Conservation (phyloP, 2,797 vertebrate species). For the Xiphophorus birchmanni region DNA sequence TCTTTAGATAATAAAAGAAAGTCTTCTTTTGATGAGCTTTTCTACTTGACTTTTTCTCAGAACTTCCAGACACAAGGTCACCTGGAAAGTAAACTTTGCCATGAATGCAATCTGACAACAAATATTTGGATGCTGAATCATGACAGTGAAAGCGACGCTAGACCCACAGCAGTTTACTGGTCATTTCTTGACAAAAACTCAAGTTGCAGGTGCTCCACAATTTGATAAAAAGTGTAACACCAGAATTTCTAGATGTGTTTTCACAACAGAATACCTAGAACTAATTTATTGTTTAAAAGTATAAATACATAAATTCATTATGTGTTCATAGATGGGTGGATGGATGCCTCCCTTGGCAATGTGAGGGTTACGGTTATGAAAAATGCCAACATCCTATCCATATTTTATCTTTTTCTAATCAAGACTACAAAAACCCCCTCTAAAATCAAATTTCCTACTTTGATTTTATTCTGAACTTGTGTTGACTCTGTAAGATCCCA, state of each 20-base stretch:
- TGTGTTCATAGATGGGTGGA: not conserved
- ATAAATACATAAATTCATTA: not conserved
- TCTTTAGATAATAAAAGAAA: constrained; percentile 41
- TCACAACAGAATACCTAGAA: not conserved
- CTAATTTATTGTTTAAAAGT: not conserved
- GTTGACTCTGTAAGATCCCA: not conserved
- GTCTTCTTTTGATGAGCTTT: constrained; percentile 13
- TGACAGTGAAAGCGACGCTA: constrained; percentile 26
- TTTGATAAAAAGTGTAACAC: not conserved
- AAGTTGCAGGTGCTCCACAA: constrained; percentile 7
- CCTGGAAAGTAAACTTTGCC: constrained; percentile 30
- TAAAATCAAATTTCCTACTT: not conserved
- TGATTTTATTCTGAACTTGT: not conserved
- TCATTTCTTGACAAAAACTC: constrained; percentile 25
- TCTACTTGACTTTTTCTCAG: constrained; percentile 18
- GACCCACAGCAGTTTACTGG: constrained; percentile 42
- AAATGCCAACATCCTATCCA: not conserved
- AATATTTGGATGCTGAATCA: constrained; percentile 42
- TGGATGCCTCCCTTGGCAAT: not conserved
- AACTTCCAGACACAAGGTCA: constrained; percentile 53
- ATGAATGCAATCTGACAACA: constrained; percentile 29
- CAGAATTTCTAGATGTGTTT: not conserved
- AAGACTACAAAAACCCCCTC: not conserved
- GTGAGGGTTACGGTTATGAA: too few relatives aligned
- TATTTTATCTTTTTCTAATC: not conserved